Evolutionary conservation across 92 coral and sea anemone species (phyloP).

Genomic region (Metridium senile): DNA sequence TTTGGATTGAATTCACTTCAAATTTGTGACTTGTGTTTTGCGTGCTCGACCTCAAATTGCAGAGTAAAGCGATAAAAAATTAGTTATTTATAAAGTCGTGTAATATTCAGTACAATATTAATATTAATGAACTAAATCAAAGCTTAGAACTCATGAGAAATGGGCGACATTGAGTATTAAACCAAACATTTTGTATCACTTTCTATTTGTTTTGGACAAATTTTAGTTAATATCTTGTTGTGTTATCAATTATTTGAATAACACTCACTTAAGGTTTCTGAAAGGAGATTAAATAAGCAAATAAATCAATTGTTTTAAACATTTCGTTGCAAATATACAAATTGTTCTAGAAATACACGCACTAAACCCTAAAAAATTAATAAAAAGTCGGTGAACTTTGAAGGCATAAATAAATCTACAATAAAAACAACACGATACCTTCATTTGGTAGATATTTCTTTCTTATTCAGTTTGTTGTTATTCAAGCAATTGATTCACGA

Average conservation of each 20-base stretch:
- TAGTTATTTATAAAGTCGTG: conserved; percentile 27
- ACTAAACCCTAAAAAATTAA: neutral
- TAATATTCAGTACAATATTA: conserved; percentile 12
- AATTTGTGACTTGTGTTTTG: no score
- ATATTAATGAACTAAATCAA: conserved; percentile 15
- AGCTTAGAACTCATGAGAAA: neutral
- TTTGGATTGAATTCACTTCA: no score
- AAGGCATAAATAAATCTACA: neutral
- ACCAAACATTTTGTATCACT: no score
- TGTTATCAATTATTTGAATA: no score
- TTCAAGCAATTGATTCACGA: neutral
- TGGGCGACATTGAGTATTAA: neutral
- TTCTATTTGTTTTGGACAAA: no score
- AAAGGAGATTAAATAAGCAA: no score
- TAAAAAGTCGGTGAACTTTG: neutral
- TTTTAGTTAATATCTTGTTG: no score
- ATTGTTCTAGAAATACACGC: neutral
- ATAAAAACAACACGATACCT: neutral
- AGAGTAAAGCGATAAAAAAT: conserved; percentile 20
- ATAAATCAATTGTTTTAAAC: no score
- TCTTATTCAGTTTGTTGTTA: neutral
- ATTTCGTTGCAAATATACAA: no score
- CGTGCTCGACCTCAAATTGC: conserved; percentile 23
- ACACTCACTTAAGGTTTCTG: no score
- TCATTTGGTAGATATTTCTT: neutral